Evolutionary conservation across 2,888 invertebrate species (phyloP).

Genomic region (Melanotus villosus): DNA sequence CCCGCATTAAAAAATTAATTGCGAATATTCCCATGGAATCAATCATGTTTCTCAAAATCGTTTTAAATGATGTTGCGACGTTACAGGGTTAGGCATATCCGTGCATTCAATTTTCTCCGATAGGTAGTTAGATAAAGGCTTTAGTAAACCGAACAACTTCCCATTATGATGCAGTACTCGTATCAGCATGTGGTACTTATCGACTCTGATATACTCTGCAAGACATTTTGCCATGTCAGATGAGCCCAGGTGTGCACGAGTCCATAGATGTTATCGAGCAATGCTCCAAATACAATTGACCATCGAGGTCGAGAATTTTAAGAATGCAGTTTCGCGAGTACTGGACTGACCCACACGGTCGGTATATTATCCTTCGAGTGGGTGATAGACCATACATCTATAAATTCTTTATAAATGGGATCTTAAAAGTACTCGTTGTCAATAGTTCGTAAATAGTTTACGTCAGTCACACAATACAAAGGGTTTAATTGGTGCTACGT

Average conservation of each 20-base stretch:
- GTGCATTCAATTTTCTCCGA: conserved; percentile 3
- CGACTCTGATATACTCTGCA: conserved; percentile 31
- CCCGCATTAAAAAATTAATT: background rate
- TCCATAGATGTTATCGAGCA: conserved; percentile 44
- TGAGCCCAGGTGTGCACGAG: conserved; percentile 43
- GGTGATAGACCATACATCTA: conserved; percentile 28
- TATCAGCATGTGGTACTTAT: conserved; percentile 45
- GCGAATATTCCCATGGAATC: conserved; percentile 4
- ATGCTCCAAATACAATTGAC: conserved; percentile 50
- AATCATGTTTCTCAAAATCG: conserved; percentile 1
- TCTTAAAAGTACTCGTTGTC: background rate
- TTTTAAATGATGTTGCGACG: conserved; percentile 1
- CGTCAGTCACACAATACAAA: background rate
- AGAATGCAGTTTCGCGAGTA: conserved; percentile 51
- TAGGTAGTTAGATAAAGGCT: background rate
- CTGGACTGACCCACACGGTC: conserved; percentile 37
- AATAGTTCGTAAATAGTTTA: background rate
- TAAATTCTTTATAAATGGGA: background rate
- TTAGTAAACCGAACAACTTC: conserved; percentile 23
- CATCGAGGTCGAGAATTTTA: conserved; percentile 50
- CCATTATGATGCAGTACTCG: conserved; percentile 36
- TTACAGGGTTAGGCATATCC: background rate
- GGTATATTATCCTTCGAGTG: conserved; percentile 30
- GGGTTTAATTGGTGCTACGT: background rate
- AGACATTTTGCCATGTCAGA: conserved; percentile 42